Evolutionary conservation across 37 sponge, comb jelly and placozoan genomes (phyloP), one percentile per base, ranked within the genome.

Genomic region (Ephydatia muelleri): DNA sequence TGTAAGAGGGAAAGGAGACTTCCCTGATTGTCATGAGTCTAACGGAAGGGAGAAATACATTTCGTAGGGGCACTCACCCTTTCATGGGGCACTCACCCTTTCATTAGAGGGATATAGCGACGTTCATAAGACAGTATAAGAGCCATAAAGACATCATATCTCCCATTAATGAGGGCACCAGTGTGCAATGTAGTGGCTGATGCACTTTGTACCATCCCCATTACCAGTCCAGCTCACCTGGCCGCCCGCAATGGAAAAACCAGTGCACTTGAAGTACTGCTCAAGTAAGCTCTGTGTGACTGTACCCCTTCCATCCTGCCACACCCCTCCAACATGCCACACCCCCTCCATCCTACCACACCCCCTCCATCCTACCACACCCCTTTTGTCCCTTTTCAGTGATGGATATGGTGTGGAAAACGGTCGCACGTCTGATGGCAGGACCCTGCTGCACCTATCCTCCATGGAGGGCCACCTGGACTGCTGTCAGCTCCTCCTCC

Each of bases 391-490:
- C 40, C 78, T n/a, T 33, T 6, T 0, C 34, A 88, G 88, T 25
- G 25, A 40, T 43, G 87, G 87, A 5, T 72, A 72, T 78, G 65
- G 6, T 65, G 64, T 76, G 29, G 83, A 88, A 66, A n/a, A 37
- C 25, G 12, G 19, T 23, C 66, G 88, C 38, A 34, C 65, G 0
- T 22, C 27, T 70, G 90, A 92, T 34, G 80, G 75, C n/a, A 79
- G 80, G 28, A 90, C 87, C 11, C 81, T 83, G 6, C 88, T 93
- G 19, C 87, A 82, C 43, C 82, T 87, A 57, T 84, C 90, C 40
- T 87, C 91, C 25, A 68, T 66, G 27, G 43, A 38, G 14, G 88
- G 91, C 19, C 86, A 86, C 77, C 68, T 82, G 35, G 32, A 64
- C 40, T 90, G 94, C 74, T 81, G 79, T 66, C 68, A 77, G 73